phyloP scores from a whole-genome alignment of 2,113 vertebrate species.

The Bubo blakistoni region DNA sequence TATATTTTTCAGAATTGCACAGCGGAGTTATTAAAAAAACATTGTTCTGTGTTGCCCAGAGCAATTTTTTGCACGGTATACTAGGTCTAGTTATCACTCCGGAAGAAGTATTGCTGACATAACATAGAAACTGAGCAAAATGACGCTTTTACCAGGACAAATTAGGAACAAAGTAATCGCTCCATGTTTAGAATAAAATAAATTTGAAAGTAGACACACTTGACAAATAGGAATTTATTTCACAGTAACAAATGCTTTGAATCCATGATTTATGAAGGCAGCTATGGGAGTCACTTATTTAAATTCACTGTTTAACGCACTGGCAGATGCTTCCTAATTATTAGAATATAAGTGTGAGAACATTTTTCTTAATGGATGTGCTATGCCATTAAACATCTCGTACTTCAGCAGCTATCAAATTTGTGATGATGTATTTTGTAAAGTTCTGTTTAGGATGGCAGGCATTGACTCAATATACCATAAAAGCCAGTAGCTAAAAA shows the following conservation, averaged over 20 bases:
- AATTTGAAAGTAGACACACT: not conserved
- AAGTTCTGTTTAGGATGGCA: conserved; percentile 6
- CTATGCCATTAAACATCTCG: not conserved
- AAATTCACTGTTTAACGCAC: not conserved
- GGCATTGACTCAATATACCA: not conserved
- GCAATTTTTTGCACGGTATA: not conserved
- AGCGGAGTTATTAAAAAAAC: not conserved
- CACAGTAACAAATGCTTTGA: not conserved
- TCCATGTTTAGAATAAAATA: not conserved
- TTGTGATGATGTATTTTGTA: not conserved
- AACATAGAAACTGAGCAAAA: not conserved
- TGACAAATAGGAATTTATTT: conserved; percentile 16
- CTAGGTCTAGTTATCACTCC: not conserved
- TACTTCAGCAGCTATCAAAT: not conserved
- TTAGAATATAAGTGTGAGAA: not conserved
- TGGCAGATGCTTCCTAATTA: conserved; percentile 28
- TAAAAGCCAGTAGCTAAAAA: not conserved
- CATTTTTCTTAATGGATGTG: not conserved
- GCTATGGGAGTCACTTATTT: not conserved
- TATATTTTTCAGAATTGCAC: not conserved
- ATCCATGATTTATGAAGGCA: not conserved
- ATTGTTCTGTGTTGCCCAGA: not conserved
- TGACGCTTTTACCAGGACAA: not conserved
- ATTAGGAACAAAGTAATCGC: not conserved
- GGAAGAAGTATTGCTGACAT: not conserved